Conservation (phyloP, 2,888 invertebrate genomes). For the Athetis lepigone region DNA sequence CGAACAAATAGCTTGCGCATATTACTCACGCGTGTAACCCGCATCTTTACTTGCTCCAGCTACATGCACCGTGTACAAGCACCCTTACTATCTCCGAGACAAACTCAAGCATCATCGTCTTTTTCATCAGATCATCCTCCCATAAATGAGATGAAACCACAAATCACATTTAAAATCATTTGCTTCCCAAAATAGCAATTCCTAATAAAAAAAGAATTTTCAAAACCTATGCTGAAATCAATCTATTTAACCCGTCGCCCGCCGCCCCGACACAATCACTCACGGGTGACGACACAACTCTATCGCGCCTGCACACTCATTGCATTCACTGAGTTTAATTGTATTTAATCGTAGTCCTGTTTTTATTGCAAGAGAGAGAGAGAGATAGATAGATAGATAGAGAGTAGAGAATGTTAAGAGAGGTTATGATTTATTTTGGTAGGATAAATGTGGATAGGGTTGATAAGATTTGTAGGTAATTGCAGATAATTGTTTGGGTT, state of each 20-base stretch:
- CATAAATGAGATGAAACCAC: too few relatives aligned
- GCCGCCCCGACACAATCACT: constrained; percentile 53
- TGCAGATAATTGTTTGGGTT: too few relatives aligned
- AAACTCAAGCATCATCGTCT: too few relatives aligned
- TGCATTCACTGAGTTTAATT: constrained; percentile 61
- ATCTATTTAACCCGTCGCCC: constrained; percentile 44
- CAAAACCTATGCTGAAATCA: constrained; percentile 5
- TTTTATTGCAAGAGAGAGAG: constrained; percentile 51
- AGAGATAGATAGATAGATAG: too few relatives aligned
- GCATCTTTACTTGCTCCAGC: too few relatives aligned
- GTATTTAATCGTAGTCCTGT: constrained; percentile 56
- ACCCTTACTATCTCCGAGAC: too few relatives aligned
- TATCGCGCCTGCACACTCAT: constrained; percentile 66
- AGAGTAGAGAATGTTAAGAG: too few relatives aligned
- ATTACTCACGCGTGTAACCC: too few relatives aligned
- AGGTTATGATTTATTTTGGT: constrained; percentile 55
- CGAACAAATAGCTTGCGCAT: too few relatives aligned
- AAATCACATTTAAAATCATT: too few relatives aligned
- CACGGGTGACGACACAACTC: constrained; percentile 62
- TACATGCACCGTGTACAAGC: too few relatives aligned
- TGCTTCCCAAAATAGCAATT: not conserved
- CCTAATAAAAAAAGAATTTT: not conserved
- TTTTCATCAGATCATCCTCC: too few relatives aligned
- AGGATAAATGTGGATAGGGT: constrained; percentile 10
- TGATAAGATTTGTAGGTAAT: not conserved